These are phyloP conservation scores for Bombus vancouverensis DNA, from an alignment of 1,140 invertebrate genomes.

Conservation along the genomic window DNA sequence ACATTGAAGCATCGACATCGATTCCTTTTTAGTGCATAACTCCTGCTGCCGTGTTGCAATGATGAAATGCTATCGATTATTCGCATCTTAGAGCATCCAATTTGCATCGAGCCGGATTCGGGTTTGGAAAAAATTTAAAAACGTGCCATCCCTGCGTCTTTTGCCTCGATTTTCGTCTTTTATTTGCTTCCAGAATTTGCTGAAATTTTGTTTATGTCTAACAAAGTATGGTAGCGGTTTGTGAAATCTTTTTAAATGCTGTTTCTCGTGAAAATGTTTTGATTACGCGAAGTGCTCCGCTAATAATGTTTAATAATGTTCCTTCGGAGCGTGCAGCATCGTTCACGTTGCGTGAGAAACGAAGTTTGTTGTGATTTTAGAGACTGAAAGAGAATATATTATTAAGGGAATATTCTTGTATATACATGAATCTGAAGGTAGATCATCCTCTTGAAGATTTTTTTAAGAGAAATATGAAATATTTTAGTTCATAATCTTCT, in stretches of 20 bases:
- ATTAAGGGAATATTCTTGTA: neutral
- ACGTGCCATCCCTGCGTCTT: too few species aligned
- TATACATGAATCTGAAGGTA: neutral
- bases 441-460: too few species aligned
- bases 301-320: neutral
- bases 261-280: neutral
- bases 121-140: neutral
- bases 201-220: neutral
- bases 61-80: slow-evolving; percentile 65
- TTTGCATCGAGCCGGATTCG: slow-evolving; percentile 59
- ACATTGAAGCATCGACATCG: slow-evolving; percentile 48
- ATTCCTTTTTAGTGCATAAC: slow-evolving; percentile 60
- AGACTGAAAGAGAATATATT: neutral
- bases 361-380: too few species aligned
- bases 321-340: neutral
- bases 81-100: slow-evolving; percentile 61
- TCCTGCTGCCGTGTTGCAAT: slow-evolving; percentile 35
- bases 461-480: neutral
- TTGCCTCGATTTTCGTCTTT: neutral
- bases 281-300: neutral
- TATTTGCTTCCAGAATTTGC: neutral
- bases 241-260: neutral
- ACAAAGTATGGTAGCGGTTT: neutral
- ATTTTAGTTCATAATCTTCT: neutral
- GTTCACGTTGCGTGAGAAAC: neutral